These are phyloP conservation scores for Psammodynastes pulverulentus DNA, from an alignment of 2,113 vertebrate genomes.

Conservation along the genomic window DNA sequence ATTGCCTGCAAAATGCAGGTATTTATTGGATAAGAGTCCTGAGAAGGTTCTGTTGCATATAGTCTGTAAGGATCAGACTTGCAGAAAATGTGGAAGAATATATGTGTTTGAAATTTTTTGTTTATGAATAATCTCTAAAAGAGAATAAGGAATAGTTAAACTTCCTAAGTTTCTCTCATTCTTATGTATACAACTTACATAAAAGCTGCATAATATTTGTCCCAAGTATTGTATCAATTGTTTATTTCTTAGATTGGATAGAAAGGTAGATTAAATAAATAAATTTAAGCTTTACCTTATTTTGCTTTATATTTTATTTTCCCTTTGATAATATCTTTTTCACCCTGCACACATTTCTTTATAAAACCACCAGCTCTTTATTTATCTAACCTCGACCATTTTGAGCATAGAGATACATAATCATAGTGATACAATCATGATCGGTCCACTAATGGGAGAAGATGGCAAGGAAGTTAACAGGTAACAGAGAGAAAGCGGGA, in stretches of 20 bases:
- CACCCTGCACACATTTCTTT: background rate
- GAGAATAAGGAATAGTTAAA: background rate
- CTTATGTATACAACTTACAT: background rate
- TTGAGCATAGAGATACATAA: background rate
- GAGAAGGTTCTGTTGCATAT: background rate
- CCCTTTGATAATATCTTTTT: background rate
- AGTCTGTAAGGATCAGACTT: background rate
- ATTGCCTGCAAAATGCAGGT: background rate
- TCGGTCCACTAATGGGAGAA: background rate
- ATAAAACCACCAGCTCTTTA: too few species aligned
- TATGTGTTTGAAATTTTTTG: background rate
- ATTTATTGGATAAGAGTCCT: background rate
- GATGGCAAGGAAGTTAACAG: background rate
- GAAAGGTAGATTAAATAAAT: background rate
- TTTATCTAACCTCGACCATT: background rate
- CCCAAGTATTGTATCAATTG: background rate
- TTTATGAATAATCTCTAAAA: background rate
- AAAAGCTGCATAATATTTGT: background rate
- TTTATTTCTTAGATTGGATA: background rate
- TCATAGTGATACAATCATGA: background rate
- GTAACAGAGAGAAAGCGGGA: background rate
- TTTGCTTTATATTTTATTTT: background rate
- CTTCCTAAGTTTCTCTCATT: background rate
- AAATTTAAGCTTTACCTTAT: background rate
- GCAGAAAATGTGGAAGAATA: background rate